Base-by-base conservation (phyloP, 1,140 invertebrate species). In the Hyles euphorbiae region DNA sequence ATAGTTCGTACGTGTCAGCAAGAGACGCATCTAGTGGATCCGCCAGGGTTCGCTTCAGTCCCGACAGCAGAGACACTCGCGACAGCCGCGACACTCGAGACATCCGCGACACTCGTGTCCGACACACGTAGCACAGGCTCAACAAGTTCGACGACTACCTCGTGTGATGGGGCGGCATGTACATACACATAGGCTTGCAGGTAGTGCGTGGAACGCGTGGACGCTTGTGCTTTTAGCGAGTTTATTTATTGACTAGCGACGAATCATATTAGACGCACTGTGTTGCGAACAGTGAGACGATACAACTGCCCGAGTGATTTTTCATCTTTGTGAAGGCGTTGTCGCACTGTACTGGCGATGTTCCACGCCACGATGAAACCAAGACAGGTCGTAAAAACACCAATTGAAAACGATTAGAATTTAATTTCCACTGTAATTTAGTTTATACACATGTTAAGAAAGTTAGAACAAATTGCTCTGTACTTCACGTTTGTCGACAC, bases 1-100 rank as follows among this genome's bases (percentile, higher is more conserved):
- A 96, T 66, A 95, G 94, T 65, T 95, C 94, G 40, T 96, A 96
- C 75, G 92, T 95, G 44, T 96, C 95, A 1, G 95, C 95, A 2
- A 93, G 95, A 65, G 95, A 96, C 67, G 93, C 91, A 52, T 93
- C 91, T 4, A 91, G 91, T 61, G 91, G 92, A 3, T 91, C 90
- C 50, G 54, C 92, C 92, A 44, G 95, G 5, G 95, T 96, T 2
- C 90, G 95, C 1, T 97, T 97, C 83, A 96, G 95, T 45, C 95
- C 95, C 0, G 91, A 94, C 7, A 93, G 93, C 0, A 92, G 93
- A 76, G 91, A 90, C 57, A 65, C 63, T 7, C 32, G 33, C 5
- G 12, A 7, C 83, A 83, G 65, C 52, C 83, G 5, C 45, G 83
- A 32, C 74, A 78, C 22, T 74, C 83, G 53, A 50, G 91, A 94